phyloP scores from a whole-genome alignment of 1,140 invertebrate species.

The Tenebrio molitor region DNA sequence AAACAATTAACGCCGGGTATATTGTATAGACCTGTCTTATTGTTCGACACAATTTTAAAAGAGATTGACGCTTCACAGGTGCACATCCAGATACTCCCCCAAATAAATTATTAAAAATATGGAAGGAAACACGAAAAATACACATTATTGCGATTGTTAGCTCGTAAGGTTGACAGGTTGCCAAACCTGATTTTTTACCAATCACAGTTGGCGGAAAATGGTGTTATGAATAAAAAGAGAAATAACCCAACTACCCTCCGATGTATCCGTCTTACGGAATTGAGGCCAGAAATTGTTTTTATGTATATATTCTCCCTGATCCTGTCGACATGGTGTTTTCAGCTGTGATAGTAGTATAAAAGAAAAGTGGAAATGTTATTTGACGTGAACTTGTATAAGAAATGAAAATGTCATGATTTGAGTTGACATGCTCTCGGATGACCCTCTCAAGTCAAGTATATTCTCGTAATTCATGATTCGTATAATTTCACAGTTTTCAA shows the following conservation, averaged over 20 bases:
- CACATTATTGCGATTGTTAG: no score
- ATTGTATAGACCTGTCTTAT: neutral
- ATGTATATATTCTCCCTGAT: slow-evolving; percentile 32
- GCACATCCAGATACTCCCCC: no score
- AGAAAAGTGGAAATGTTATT: slow-evolving; percentile 20
- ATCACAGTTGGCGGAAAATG: no score
- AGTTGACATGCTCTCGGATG: neutral
- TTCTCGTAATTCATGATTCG: no score
- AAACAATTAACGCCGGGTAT: neutral
- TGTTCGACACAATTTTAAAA: neutral
- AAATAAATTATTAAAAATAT: no score
- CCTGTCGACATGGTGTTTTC: slow-evolving; percentile 31
- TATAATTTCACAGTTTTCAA: no score
- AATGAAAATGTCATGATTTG: slow-evolving; percentile 27
- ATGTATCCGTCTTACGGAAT: slow-evolving; percentile 3
- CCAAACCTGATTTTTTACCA: no score
- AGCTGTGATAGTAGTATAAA: slow-evolving; percentile 20
- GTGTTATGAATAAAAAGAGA: slow-evolving; percentile 35
- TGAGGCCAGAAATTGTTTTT: slow-evolving; percentile 30
- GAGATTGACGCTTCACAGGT: neutral
- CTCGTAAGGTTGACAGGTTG: no score
- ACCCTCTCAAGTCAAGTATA: no score
- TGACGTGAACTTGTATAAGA: slow-evolving; percentile 26
- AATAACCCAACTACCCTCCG: neutral
- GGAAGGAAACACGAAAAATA: no score